These are phyloP conservation scores for Amphiprion ocellaris DNA, from an alignment of 2,113 vertebrate genomes.

Conservation along the genomic window DNA sequence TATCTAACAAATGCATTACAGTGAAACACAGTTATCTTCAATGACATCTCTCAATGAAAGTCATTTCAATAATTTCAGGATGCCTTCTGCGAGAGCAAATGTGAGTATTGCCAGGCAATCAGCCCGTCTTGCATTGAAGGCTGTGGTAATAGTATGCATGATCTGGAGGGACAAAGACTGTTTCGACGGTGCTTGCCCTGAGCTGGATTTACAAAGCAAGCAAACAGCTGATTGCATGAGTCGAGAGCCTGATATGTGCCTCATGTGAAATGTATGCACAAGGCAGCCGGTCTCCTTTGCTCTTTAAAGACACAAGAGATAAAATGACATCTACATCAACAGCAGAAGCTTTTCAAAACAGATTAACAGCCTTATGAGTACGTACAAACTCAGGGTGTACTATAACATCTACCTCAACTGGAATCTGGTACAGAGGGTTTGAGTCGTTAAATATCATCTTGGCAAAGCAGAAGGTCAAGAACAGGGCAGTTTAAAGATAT, in stretches of 20 bases:
- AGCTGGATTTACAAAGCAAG: conserved; percentile 50
- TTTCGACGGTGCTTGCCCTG: conserved; percentile 47
- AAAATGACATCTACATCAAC: conserved; percentile 27
- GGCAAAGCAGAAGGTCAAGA: conserved; percentile 46
- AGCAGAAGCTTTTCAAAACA: conserved; percentile 18
- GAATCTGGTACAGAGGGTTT: conserved; percentile 20
- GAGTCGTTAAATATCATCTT: conserved; percentile 60
- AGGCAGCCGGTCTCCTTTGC: conserved; percentile 3
- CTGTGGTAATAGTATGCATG: conserved; percentile 50
- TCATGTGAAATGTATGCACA: conserved; percentile 37
- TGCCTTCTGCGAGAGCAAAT: conserved; percentile 36
- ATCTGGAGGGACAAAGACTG: conserved; percentile 57
- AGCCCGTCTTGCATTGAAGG: conserved; percentile 26
- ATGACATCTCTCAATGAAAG: conserved; percentile 55
- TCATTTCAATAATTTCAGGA: conserved; percentile 66
- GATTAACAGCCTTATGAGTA: conserved; percentile 35
- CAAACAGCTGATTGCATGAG: conserved; percentile 59
- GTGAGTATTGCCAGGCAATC: conserved; percentile 62
- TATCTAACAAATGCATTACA: conserved; percentile 44
- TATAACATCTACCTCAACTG: conserved; percentile 23
- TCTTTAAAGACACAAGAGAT: conserved; percentile 25
- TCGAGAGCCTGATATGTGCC: conserved; percentile 29
- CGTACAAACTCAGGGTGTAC: conserved; percentile 42
- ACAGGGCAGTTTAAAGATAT: conserved; percentile 40
- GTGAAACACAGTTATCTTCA: conserved; percentile 58